Evolutionary conservation across 2,797 vertebrate species (phyloP).

Genomic region (Tokudaia muenninki): DNA sequence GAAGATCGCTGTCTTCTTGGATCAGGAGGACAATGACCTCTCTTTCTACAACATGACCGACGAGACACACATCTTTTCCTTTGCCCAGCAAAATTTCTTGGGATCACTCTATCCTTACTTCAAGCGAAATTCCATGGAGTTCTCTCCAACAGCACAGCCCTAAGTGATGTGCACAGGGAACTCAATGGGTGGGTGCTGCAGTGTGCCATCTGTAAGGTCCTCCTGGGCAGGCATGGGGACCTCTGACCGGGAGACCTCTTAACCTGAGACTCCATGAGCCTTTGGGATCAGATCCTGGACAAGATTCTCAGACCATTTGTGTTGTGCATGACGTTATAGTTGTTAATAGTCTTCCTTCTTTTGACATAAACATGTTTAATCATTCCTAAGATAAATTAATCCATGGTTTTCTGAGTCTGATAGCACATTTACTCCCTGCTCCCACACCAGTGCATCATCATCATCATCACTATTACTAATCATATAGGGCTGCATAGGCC

Average conservation of each 20-base stretch:
- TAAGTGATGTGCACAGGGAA: not conserved
- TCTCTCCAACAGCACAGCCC: not conserved
- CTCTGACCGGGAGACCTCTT: not conserved
- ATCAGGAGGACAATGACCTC: conserved; percentile 51
- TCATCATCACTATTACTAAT: not conserved
- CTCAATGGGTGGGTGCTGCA: not conserved
- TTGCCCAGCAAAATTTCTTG: conserved; percentile 77
- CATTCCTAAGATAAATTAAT: not conserved
- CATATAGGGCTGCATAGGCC: too few relatives aligned
- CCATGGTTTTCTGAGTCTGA: not conserved
- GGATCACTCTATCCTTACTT: conserved; percentile 90
- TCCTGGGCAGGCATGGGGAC: not conserved
- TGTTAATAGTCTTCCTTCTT: not conserved
- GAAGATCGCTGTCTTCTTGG: conserved; percentile 65
- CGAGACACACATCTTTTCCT: conserved; percentile 56
- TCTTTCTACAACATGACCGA: conserved; percentile 64
- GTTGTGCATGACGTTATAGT: not conserved
- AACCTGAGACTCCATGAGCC: not conserved
- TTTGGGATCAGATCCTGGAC: not conserved
- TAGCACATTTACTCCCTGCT: not conserved
- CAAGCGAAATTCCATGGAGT: conserved; percentile 70
- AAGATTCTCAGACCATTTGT: not conserved
- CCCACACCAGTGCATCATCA: not conserved
- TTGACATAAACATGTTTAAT: not conserved
- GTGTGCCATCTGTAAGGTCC: not conserved